phyloP scores from a whole-genome alignment of 2,797 vertebrate genomes.

The Bovichtus variegatus region DNA sequence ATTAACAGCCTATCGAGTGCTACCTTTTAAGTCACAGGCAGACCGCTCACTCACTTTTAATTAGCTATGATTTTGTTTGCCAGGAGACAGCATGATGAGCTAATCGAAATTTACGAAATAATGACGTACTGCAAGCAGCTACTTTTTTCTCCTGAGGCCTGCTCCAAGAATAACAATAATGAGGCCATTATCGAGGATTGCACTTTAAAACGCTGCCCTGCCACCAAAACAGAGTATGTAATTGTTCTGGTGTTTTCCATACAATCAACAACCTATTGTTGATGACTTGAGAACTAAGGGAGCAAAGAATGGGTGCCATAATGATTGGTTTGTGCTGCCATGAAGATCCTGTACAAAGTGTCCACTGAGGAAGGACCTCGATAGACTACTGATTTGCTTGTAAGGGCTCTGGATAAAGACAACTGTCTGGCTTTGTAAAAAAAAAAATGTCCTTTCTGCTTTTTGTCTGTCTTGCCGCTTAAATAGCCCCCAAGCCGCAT shows the following conservation, averaged over 20 bases:
- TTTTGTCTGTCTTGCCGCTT: conserved; percentile 75
- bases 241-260: conserved; percentile 98
- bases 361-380: conserved; percentile 92
- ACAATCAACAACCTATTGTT: conserved; percentile 99
- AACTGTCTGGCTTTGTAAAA: conserved; percentile 88
- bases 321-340: conserved; percentile 95
- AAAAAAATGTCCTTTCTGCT: conserved; percentile 74
- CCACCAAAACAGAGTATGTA: conserved; percentile 96
- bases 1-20: conserved; percentile 94
- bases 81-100: conserved; percentile 96
- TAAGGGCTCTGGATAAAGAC: conserved; percentile 91
- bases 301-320: conserved; percentile 93
- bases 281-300: conserved; percentile 94
- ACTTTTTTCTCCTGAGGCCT: conserved; percentile 92
- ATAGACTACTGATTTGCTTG: conserved; percentile 95
- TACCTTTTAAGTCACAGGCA: conserved; percentile 97
- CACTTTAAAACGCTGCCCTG: conserved; percentile 95
- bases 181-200: conserved; percentile 96
- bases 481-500: conserved; percentile 78
- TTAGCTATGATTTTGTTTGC: conserved; percentile 96
- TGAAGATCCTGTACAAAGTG: conserved; percentile 91
- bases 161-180: conserved; percentile 99
- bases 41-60: conserved; percentile 91
- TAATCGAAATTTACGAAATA: conserved; percentile 99
- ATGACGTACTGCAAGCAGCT: conserved; percentile 93